Conservation (phyloP, 2,888 invertebrate species). For the Nomada goodeniana region DNA sequence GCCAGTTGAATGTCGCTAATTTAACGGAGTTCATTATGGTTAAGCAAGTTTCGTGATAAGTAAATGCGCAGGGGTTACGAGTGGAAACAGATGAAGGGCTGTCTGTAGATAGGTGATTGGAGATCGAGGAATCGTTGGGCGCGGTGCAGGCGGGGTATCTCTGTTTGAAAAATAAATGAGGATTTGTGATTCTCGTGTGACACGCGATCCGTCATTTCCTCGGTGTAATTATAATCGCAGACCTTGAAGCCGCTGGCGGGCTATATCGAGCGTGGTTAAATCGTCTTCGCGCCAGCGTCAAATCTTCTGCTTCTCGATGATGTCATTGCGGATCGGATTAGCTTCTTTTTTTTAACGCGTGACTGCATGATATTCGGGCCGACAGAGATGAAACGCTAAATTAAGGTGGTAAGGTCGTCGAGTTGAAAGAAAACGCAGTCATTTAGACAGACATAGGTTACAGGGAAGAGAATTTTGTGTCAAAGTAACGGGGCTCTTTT, state of each 20-base stretch:
- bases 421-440: neutral
- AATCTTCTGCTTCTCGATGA: neutral
- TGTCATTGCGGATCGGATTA: neutral
- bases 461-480: too few species aligned
- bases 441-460: too few species aligned
- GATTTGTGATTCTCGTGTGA: slow-evolving; percentile 34
- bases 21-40: neutral
- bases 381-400: neutral
- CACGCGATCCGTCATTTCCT: slow-evolving; percentile 51
- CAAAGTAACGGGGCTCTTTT: neutral
- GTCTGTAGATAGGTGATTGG: neutral
- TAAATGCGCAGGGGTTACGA: neutral
- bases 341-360: neutral
- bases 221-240: slow-evolving; percentile 45
- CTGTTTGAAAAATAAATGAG: slow-evolving; percentile 6
- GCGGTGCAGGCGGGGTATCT: too few species aligned
- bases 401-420: slow-evolving; percentile 3
- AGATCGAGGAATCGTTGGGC: neutral
- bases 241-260: slow-evolving; percentile 37
- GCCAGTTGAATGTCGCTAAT: neutral
- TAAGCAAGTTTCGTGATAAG: neutral
- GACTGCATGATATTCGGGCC: slow-evolving; percentile 8
- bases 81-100: neutral
- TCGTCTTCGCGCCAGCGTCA: neutral
- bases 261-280: slow-evolving; percentile 39